phyloP scores from a whole-genome alignment of 2,113 vertebrate species.

The Gymnobelideus leadbeateri region DNA sequence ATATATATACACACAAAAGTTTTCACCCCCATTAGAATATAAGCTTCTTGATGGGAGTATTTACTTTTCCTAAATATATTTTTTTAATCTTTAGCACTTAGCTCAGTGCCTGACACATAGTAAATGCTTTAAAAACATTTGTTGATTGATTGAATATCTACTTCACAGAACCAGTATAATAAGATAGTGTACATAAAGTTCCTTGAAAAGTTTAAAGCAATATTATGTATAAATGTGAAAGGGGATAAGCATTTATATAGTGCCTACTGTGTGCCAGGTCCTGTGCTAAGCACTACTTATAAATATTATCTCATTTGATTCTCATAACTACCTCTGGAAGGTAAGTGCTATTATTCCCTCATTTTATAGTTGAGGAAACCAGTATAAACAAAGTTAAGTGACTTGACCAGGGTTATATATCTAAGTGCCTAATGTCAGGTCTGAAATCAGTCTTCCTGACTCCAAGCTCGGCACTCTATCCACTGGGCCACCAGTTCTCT shows the following conservation, averaged over 20 bases:
- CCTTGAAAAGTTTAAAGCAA: not conserved
- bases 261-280: not conserved
- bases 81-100: not conserved
- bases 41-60: not conserved
- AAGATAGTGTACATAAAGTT: not conserved
- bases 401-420: not conserved
- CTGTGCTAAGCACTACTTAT: not conserved
- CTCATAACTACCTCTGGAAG: not conserved
- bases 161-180: not conserved
- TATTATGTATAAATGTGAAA: not conserved
- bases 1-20: no score
- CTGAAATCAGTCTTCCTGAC: not conserved
- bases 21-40: no score
- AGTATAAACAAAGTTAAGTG: not conserved
- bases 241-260: not conserved
- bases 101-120: not conserved
- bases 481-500: not conserved
- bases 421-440: not conserved
- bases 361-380: not conserved
- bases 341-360: not conserved
- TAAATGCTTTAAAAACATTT: not conserved
- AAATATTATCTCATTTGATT: not conserved
- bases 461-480: not conserved
- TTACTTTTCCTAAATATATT: not conserved
- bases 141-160: not conserved